phyloP scores from a whole-genome alignment of 2,797 vertebrate genomes.

The Gallirallus australis region DNA sequence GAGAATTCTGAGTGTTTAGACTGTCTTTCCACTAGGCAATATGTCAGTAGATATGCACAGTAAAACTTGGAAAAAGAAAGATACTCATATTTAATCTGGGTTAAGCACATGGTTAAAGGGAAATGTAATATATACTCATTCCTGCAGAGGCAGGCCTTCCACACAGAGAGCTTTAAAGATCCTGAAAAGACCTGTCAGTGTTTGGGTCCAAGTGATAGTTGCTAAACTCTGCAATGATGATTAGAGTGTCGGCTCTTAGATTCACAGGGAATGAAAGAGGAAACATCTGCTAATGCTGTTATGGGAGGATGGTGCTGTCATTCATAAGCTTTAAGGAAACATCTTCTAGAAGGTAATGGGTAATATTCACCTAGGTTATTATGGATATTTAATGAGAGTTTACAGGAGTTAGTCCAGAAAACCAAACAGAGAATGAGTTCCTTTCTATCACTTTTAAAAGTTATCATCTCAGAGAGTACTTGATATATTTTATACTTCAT shows the following conservation, averaged over 20 bases:
- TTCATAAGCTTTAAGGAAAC: background rate
- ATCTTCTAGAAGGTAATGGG: background rate
- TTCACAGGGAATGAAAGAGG: background rate
- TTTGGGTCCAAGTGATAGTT: background rate
- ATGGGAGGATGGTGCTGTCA: background rate
- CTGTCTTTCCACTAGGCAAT: background rate
- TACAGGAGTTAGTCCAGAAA: background rate
- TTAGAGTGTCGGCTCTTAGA: slow-evolving; percentile 26
- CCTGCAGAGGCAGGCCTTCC: background rate
- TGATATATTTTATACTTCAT: background rate
- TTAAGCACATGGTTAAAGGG: background rate
- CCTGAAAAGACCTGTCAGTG: slow-evolving; percentile 10
- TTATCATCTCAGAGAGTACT: background rate
- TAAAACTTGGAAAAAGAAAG: background rate
- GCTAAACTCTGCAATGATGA: background rate
- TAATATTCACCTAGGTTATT: background rate
- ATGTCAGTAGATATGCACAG: background rate
- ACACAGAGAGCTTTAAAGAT: background rate
- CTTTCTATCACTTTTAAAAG: background rate
- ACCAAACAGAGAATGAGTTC: background rate
- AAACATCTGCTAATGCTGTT: slow-evolving; percentile 20
- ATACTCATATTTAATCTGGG: background rate
- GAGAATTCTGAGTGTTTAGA: background rate
- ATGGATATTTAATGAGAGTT: background rate
- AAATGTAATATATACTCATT: background rate